A percentile compares a stretch with the other conserved stretches of the same genome.
Conservation (phyloP, 2,113 vertebrate genomes). For the Elanoides forficatus region DNA sequence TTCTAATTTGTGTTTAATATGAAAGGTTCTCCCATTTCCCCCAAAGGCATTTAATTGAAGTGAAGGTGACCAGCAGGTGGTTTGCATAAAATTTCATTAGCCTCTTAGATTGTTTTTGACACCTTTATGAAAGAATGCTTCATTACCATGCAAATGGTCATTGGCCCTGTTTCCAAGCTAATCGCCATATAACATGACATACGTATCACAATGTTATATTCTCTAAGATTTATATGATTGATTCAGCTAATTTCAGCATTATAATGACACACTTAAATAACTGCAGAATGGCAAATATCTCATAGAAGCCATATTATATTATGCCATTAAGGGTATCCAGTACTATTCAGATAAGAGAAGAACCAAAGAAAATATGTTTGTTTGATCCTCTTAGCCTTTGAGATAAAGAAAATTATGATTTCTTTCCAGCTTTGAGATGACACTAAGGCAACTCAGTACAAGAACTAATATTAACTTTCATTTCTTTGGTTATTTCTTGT, state of each 20-base stretch:
- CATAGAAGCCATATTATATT: neutral
- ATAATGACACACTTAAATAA: neutral
- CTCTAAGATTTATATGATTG: neutral
- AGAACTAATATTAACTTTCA: neutral
- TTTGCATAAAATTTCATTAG: conserved; percentile 63
- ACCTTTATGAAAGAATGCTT: conserved; percentile 40
- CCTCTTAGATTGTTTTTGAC: conserved; percentile 48
- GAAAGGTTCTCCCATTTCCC: neutral
- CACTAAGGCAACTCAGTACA: neutral
- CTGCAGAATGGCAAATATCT: neutral
- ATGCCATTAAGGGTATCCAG: neutral
- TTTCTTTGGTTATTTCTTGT: neutral
- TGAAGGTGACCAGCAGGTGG: conserved; percentile 62
- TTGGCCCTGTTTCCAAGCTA: neutral
- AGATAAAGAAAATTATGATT: neutral
- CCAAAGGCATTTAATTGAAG: conserved; percentile 30
- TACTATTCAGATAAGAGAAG: neutral
- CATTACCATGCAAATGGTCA: conserved; percentile 45
- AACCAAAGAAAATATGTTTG: neutral
- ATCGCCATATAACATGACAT: neutral
- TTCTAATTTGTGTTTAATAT: conserved; percentile 27
- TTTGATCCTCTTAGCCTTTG: neutral
- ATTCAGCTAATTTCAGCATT: conserved; percentile 13
- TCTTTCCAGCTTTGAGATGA: neutral
- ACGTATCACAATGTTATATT: neutral